These are phyloP conservation scores for Elachura formosa DNA, from an alignment of 2,113 vertebrate species.

Conservation along the genomic window DNA sequence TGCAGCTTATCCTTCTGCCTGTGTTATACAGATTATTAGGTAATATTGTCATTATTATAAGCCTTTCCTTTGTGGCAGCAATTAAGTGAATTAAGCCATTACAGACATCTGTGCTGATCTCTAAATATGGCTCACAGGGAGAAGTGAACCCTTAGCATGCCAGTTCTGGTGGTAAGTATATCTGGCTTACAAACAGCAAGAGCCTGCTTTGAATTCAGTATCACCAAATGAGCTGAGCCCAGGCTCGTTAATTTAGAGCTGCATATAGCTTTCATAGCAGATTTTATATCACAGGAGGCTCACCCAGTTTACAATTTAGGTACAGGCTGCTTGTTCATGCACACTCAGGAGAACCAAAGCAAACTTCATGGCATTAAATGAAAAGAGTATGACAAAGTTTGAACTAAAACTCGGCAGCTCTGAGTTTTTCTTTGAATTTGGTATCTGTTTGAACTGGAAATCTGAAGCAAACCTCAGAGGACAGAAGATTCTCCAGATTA, in stretches of 20 bases:
- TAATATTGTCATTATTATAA: neutral
- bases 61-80: neutral
- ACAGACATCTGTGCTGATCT: slow-evolving; percentile 18
- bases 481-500: neutral
- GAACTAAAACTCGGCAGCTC: neutral
- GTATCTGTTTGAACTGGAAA: slow-evolving; percentile 11
- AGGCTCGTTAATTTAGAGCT: neutral
- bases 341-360: neutral
- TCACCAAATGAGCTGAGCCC: neutral
- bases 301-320: neutral
- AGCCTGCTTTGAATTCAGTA: neutral
- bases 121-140: neutral
- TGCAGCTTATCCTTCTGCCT: neutral
- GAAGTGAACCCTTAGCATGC: neutral
- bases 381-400: neutral
- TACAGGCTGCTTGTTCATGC: neutral
- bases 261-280: neutral
- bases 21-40: neutral
- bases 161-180: neutral
- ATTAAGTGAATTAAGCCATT: slow-evolving; percentile 22
- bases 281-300: neutral
- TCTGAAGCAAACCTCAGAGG: slow-evolving; percentile 17
- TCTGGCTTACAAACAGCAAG: neutral
- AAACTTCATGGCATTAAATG: slow-evolving; percentile 13
- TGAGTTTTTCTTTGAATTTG: slow-evolving; percentile 24